These are phyloP conservation scores for Mionectes olivaceus DNA, from an alignment of 2,797 vertebrate species.

Conservation along the genomic window DNA sequence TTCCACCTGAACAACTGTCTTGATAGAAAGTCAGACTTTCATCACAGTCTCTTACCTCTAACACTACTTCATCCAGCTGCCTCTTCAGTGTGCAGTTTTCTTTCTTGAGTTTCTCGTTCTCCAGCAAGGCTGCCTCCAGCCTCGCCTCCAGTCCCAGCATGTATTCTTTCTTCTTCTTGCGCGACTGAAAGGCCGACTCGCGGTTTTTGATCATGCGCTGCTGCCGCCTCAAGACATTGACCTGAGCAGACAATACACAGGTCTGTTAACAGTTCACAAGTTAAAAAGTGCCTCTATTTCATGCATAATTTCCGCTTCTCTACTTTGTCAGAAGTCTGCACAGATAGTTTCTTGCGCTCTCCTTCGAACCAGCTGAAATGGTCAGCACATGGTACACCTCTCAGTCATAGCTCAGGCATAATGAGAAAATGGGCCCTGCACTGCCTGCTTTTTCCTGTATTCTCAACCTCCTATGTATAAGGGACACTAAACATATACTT, in stretches of 20 bases:
- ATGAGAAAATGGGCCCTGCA: neutral
- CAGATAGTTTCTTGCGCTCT: neutral
- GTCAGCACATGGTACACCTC: neutral
- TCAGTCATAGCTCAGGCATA: neutral
- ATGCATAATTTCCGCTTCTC: neutral
- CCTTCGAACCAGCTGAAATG: neutral
- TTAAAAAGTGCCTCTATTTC: neutral
- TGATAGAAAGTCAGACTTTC: neutral
- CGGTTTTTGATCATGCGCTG: constrained; percentile 98
- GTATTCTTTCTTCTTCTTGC: constrained; percentile 97
- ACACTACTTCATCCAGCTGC: constrained; percentile 89
- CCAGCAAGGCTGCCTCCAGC: constrained; percentile 87
- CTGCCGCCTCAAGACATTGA: constrained; percentile 87
- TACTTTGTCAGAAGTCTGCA: neutral
- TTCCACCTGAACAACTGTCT: neutral
- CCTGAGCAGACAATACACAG: constrained; percentile 62
- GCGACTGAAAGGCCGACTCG: constrained; percentile 93
- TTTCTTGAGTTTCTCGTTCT: constrained; percentile 90
- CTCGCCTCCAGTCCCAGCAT: constrained; percentile 89
- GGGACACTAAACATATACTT: neutral
- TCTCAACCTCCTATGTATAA: neutral
- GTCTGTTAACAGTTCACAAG: neutral
- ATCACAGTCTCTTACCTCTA: constrained; percentile 80
- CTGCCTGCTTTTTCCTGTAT: neutral
- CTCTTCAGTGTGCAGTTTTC: constrained; percentile 92